Base-by-base conservation (phyloP, 1,140 invertebrate genomes). In the Pseudoatta argentina region DNA sequence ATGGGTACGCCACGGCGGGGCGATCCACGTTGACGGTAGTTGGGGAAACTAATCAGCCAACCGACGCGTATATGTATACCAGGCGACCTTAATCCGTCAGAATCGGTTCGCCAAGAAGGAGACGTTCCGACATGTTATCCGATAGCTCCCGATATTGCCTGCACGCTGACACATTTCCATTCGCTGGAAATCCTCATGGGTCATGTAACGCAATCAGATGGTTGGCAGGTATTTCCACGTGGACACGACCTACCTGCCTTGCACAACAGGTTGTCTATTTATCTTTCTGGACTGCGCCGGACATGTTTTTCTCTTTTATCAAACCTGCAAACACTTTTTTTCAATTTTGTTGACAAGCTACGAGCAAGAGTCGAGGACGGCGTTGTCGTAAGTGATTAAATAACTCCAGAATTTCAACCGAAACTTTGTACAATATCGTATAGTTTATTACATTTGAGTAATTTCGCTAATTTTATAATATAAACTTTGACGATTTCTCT, bases 191-290 rank as follows among this genome's bases (percentile, higher is more conserved):
- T 85, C 63, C 90, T 61, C 86, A 12, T 24, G 86, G 79, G 87
- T 86, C 69, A 61, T 85, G 69, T 86, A 91, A 85, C 67, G 86
- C 76, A 86, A 91, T 91, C 75, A 91, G 86, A 81, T 69, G 24
- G 30, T 39, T 85, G 76, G 67, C 86, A 86, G 79, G 76, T 86
- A 87, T 34, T 90, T 78, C 82, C 86, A 14, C 51, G 77, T 81
- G 88, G 77, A 83, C 67, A 67, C 75, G 86, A 91, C 39, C 66
- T 81, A 91, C 69, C 61, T 27, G 44, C 24, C 39, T 44, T 12
- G 34, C 30, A 81, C 83, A 86, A 86, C 57, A 88, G 78, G 76
- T 88, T 77, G 83, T 57, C 55, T 61, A 55, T 79, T 87, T 79
- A 64, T 30, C 59, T 44, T 63, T 7, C 27, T 71, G 27, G 86